Evolutionary conservation across 2,113 vertebrate species (phyloP).

Genomic region (Acrocephalus arundinaceus): DNA sequence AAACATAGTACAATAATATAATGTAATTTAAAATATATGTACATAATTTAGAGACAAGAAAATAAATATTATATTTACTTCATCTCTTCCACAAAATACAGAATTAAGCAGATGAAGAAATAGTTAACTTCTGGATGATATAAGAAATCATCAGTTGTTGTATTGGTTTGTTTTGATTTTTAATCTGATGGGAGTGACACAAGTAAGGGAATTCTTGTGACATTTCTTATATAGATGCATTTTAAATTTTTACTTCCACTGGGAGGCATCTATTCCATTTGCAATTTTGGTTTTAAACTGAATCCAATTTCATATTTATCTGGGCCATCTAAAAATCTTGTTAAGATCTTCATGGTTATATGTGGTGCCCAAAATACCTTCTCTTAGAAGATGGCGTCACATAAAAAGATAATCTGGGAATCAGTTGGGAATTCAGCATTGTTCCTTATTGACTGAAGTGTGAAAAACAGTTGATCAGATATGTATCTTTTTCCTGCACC

Average conservation of each 20-base stretch:
- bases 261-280: background rate
- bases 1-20: background rate
- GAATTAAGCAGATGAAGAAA: background rate
- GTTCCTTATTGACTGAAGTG: background rate
- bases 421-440: background rate
- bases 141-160: background rate
- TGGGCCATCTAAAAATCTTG: background rate
- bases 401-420: background rate
- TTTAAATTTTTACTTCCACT: background rate
- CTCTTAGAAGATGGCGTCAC: background rate
- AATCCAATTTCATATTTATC: background rate
- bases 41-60: background rate
- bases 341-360: background rate
- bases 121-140: background rate
- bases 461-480: background rate
- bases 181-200: background rate
- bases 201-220: background rate
- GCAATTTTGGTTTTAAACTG: background rate
- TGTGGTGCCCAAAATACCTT: background rate
- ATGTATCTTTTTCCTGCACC: background rate
- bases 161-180: background rate
- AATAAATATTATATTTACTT: background rate
- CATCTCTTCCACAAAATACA: background rate
- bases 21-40: background rate
- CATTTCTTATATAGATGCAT: background rate